A percentile compares a stretch with the other conserved stretches of the same genome.
Evolutionary conservation across 2,888 invertebrate species (phyloP).

Genomic region (Labia minor): DNA sequence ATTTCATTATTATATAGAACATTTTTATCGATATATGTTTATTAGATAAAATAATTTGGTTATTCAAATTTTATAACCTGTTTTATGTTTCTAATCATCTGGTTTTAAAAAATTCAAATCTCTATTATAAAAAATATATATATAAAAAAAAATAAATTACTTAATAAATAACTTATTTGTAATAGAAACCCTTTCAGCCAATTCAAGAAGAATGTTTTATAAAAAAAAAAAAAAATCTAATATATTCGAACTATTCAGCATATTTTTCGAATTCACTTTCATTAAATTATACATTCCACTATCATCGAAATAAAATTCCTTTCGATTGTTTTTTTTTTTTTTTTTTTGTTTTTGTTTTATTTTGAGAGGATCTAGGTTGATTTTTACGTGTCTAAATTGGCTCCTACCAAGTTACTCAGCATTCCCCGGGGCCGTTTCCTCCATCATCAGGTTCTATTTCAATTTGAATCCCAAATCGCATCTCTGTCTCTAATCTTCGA

Average conservation of each 20-base stretch:
- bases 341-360: not conserved
- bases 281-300: not conserved
- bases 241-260: not conserved
- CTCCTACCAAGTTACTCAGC: slow-evolving; percentile 2
- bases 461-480: slow-evolving; percentile 13
- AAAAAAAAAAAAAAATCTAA: not conserved
- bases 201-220: not conserved
- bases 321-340: not conserved
- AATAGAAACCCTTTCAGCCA: too few relatives aligned
- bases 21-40: too few relatives aligned
- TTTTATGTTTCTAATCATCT: too few relatives aligned
- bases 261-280: slow-evolving; percentile 13
- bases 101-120: too few relatives aligned
- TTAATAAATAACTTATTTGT: too few relatives aligned
- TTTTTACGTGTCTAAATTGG: not conserved
- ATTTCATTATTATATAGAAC: too few relatives aligned
- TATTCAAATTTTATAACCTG: too few relatives aligned
- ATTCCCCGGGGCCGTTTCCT: not conserved
- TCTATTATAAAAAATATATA: too few relatives aligned
- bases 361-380: not conserved
- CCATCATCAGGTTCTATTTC: not conserved
- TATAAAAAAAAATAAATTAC: too few relatives aligned
- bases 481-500: not conserved
- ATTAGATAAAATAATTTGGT: too few relatives aligned
- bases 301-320: not conserved